Evolutionary conservation across 2,888 invertebrate genomes (phyloP).

Genomic region (Cephalotes varians): DNA sequence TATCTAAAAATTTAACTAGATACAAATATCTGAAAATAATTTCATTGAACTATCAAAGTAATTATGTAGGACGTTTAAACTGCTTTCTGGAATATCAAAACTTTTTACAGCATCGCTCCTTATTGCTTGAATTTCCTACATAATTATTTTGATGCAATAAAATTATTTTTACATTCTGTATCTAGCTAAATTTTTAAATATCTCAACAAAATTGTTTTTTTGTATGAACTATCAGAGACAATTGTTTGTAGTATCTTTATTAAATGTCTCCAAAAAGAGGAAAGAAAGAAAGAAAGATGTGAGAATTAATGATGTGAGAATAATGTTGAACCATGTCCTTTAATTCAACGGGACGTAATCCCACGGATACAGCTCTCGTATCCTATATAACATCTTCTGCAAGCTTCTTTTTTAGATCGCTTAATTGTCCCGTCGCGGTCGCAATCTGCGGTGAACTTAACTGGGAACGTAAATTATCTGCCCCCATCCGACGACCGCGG

Average conservation of each 20-base stretch:
- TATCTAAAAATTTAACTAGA: no score
- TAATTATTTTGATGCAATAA: no score
- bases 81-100: no score
- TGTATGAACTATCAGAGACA: neutral
- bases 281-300: neutral
- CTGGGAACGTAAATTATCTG: conserved; percentile 65
- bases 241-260: neutral
- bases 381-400: neutral
- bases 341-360: conserved; percentile 6
- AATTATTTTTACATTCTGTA: no score
- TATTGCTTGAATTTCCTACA: no score
- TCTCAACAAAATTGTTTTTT: no score
- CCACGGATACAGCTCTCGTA: neutral
- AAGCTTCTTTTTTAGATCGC: conserved; percentile 27
- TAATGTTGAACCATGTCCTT: neutral
- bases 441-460: conserved; percentile 50
- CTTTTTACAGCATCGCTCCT: no score
- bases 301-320: neutral
- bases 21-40: no score
- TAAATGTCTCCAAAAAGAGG: neutral
- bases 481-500: neutral
- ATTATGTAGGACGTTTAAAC: no score
- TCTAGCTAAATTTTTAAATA: no score
- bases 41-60: no score
- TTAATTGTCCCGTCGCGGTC: conserved; percentile 56